Base-by-base conservation (phyloP, 1,140 invertebrate genomes). In the Lepidurus arcticus region DNA sequence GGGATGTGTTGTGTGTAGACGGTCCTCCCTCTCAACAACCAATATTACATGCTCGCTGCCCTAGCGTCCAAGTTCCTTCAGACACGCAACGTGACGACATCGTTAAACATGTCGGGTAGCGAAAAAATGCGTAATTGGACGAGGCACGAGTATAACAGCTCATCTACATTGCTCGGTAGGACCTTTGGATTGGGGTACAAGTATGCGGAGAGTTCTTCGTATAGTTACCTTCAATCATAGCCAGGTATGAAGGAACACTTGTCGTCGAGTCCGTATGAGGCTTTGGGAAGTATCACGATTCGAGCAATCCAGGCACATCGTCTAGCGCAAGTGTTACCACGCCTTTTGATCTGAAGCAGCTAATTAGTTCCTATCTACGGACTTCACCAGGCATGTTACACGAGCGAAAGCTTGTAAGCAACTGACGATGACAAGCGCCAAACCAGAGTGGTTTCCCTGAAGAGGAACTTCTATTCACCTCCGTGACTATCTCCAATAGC, bases 1-100 rank as follows among this genome's bases (percentile, higher is more conserved):
- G 53, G 53, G 53, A 65, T 65, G 53, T 65, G 53, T n/a, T 65
- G 53, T 65, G 53, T 65, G 53, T 65, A 65, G 16, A 65, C 21
- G 53, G 53, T 13, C 53, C 53, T 65, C 21, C 53, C 53, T 65
- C 53, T 65, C 53, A 65, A 65, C 53, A 65, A 16, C 53, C 53
- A 65, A 65, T n/a, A 65, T 65, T 65, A 65, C 53, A 65, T 65
- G 53, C 53, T 8, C 53, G 16, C 16, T 65, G 53, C 53, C 53
- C 53, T 65, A 65, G 53, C 21, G 4, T 65, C 53, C 53, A 65
- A 65, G 53, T 65, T 65, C 53, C 13, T 13, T 21, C 21, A 65
- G 53, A 16, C 53, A 65, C 53, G 13, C 21, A 65, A 65, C 53
- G n/a, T 65, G 53, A 16, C 53, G 53, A 21, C 53, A 65, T n/a